Conservation (phyloP, 37 sponge, comb jelly and placozoan genomes). For the Cladorhizidae sp. region DNA sequence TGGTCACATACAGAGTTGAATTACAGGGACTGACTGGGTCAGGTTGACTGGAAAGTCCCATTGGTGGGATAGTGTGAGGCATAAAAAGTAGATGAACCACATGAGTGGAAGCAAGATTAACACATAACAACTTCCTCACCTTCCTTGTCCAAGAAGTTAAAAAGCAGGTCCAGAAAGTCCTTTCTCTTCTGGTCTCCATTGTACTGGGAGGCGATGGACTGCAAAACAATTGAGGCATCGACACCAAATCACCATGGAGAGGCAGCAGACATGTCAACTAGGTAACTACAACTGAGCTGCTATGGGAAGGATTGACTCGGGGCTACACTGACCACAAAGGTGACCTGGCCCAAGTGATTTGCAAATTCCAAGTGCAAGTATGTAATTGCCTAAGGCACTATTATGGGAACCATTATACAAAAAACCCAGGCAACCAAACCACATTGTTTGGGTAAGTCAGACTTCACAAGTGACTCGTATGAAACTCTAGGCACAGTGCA, state of each 20-base stretch:
- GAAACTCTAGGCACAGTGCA: background rate
- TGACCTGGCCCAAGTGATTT: too few species aligned
- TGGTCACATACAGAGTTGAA: too few species aligned
- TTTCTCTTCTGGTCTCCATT: constrained; percentile 49
- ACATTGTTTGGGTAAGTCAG: background rate
- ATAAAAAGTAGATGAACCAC: too few species aligned
- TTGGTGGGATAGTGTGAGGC: too few species aligned
- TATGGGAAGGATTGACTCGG: too few species aligned
- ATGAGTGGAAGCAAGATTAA: too few species aligned
- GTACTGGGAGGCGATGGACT: constrained; percentile 45
- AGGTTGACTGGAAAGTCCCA: background rate
- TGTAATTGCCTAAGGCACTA: background rate
- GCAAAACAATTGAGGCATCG: background rate
- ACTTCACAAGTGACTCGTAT: background rate
- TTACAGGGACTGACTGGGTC: background rate
- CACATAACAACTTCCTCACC: constrained; percentile 27
- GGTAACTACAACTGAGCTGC: too few species aligned
- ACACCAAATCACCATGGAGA: background rate
- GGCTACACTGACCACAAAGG: too few species aligned
- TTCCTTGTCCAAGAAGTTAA: constrained; percentile 38
- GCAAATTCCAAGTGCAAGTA: too few species aligned
- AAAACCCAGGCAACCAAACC: constrained; percentile 32
- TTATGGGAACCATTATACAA: constrained; percentile 6
- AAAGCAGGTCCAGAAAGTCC: constrained; percentile 50
- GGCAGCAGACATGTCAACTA: background rate